Evolutionary conservation across 1,140 invertebrate genomes (phyloP), one percentile per base, ranked within the genome.

Genomic region (Monomorium pharaonis): DNA sequence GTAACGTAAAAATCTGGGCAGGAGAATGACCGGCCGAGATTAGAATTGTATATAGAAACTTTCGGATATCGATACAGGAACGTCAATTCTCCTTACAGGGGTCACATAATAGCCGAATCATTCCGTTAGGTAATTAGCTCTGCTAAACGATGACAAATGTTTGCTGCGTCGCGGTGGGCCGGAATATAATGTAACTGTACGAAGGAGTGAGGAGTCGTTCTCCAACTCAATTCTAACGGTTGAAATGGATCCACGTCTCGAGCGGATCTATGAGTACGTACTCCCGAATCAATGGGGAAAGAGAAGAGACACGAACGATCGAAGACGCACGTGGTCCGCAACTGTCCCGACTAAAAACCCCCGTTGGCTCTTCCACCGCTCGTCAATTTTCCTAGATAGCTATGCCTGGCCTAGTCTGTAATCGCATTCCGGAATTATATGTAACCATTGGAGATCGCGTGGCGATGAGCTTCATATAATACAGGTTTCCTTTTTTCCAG

Each of bases 61-160:
- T 69, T 80, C 47, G 44, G 24, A 16, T n/a, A 27, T 37, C n/a
- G 56, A 49, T n/a, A n/a, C 16, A 70, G 49, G 14, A 69, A 70
- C 37, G n/a, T 37, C 67, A 49, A 49, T 6, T 44, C 37, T 81
- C 33, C 12, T 56, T n/a, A 24, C 27, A 27, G 16, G 24, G n/a
- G 30, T 10, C 44, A 70, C 12, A 81, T 24, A 81, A 80, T 69
- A 3, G 51, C 27, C 14, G 14, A 58, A 83, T 83, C 54, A 47
- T 83, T 83, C 78, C 51, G 78, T 83, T 74, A 74, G 37, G 27
- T 83, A 74, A 83, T 83, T 74, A 74, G 27, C 14, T 83, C 37
- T 58, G 37, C 24, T 72, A 60, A 58, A 83, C 51, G 65, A 72
- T 58, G 65, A 83, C 27, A 74, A n/a, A n/a, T 42, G 49, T 54